phyloP scores from a whole-genome alignment of 1,140 invertebrate genomes.

The Grapholita molesta region DNA sequence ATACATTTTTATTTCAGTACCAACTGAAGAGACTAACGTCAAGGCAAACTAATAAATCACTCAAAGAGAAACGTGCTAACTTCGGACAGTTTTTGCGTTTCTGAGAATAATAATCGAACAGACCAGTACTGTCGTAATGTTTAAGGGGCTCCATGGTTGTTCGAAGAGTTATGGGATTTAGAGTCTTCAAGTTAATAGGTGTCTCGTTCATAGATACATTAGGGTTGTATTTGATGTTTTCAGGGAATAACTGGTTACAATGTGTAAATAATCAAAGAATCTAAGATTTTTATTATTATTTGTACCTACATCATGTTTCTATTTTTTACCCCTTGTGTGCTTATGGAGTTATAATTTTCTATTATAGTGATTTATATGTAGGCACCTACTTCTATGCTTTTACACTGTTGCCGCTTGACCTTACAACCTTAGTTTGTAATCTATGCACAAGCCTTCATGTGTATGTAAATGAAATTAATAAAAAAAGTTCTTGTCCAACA shows the following conservation, averaged over 20 bases:
- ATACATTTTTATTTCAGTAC: slow-evolving; percentile 14
- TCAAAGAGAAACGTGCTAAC: slow-evolving; percentile 7
- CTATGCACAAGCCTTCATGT: too few species aligned
- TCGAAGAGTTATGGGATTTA: not conserved
- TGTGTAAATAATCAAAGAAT: not conserved
- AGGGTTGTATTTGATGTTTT: not conserved
- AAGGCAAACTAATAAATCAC: slow-evolving; percentile 9
- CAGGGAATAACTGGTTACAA: not conserved
- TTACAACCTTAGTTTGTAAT: too few species aligned
- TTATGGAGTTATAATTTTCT: too few species aligned
- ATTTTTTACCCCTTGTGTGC: too few species aligned
- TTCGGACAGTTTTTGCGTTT: slow-evolving; percentile 15
- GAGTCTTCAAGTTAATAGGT: not conserved
- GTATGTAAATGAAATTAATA: too few species aligned
- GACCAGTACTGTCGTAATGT: not conserved
- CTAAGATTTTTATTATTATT: too few species aligned
- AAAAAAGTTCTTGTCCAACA: too few species aligned
- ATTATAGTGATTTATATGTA: too few species aligned
- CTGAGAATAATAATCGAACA: slow-evolving; percentile 6
- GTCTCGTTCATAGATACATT: not conserved
- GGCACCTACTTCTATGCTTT: too few species aligned
- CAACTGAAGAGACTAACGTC: slow-evolving; percentile 1
- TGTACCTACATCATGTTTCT: too few species aligned
- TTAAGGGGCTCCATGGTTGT: not conserved
- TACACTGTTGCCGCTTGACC: too few species aligned